Evolutionary conservation across 2,888 invertebrate species (phyloP).

Genomic region (Anoplius nigerrimus): DNA sequence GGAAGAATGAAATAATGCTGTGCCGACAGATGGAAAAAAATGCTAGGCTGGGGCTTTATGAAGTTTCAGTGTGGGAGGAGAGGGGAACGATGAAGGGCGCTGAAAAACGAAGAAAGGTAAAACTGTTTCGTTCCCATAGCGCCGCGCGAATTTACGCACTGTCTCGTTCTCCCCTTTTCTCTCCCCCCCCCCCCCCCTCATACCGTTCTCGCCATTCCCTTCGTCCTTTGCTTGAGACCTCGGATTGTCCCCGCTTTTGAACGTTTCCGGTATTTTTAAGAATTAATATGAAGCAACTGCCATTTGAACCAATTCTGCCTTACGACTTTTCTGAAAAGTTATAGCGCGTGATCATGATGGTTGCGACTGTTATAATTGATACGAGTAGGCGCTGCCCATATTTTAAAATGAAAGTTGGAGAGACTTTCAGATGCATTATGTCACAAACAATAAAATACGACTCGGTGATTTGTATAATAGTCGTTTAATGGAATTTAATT

Average conservation of each 20-base stretch:
- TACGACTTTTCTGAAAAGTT: too few relatives aligned
- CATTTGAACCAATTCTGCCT: too few relatives aligned
- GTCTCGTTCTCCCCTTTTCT: neutral
- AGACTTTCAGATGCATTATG: too few relatives aligned
- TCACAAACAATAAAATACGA: too few relatives aligned
- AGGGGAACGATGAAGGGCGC: neutral
- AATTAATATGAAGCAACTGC: neutral
- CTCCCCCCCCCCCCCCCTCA: neutral
- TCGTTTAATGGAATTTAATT: too few relatives aligned
- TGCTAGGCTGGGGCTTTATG: slow-evolving; percentile 24
- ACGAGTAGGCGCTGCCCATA: too few relatives aligned
- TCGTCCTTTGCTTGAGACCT: neutral
- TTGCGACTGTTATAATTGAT: too few relatives aligned
- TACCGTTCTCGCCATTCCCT: neutral
- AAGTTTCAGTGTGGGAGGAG: slow-evolving; percentile 14
- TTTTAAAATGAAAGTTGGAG: too few relatives aligned
- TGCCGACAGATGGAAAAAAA: neutral
- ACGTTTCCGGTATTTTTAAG: neutral
- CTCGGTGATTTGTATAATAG: too few relatives aligned
- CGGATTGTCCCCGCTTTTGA: neutral
- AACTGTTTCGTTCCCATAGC: neutral
- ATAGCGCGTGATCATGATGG: too few relatives aligned
- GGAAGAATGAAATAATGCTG: slow-evolving; percentile 24
- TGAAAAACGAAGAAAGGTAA: slow-evolving; percentile 3
- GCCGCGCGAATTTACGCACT: neutral